Evolutionary conservation across 2,888 invertebrate genomes (phyloP), one percentile per base, ranked within the genome.

Genomic region (Syrista parreyssii): DNA sequence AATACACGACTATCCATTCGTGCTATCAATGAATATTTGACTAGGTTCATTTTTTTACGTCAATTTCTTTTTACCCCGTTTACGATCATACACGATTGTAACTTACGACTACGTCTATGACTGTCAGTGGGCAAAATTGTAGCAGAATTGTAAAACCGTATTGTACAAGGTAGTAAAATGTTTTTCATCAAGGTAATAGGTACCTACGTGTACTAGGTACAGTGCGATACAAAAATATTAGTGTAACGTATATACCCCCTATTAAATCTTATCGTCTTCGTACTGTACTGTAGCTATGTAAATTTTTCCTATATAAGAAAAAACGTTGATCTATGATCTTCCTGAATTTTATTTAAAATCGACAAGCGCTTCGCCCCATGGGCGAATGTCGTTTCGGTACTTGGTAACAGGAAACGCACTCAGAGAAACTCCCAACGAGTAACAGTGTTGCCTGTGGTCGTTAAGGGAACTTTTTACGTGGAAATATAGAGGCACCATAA

Each of bases 391-490:
- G 23, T 55, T 55, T 55, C 23, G 55, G 55, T 55, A 23, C 55
- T 55, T 23, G 23, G 40, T 40, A 40, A 40, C 15, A 9, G 55
- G 55, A 55, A 55, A 6, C 23, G 23, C 55, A 55, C 55, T 55
- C 55, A 23, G 23, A 23, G 71, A 71, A 33, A 71, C 32, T 71
- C 71, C 30, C 3, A 32, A 33, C 71, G 30, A 71, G 71, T 23
- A 55, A 23, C 55, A 55, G 55, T 30, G 71, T 3, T 71, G 30
- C 30, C 11, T 23, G 71, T 23, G 23, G 30, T 75, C 78, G 75
- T 78, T 72, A 78, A 78, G 69, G 35, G 72, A 78, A 78, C 78
- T 78, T 78, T 78, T 78, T 78, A 78, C 75, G 78, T 69, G n/a
- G 33, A 75, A 75, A 78, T 78, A 78, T 78, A 78, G 73, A 78